Evolutionary conservation across 2,888 invertebrate genomes (phyloP).

Genomic region (Punctoribates punctum): DNA sequence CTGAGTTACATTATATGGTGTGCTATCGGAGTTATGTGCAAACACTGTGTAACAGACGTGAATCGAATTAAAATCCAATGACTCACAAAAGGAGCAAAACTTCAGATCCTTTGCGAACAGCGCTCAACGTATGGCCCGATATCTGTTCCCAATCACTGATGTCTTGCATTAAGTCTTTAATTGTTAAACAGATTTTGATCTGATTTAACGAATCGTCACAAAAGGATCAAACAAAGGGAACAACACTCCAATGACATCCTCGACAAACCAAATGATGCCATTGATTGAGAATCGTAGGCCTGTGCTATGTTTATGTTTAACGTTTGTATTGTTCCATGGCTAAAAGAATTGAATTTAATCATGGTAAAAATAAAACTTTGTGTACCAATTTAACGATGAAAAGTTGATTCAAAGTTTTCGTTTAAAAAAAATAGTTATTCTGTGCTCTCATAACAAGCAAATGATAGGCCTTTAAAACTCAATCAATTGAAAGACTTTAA

Average conservation of each 20-base stretch:
- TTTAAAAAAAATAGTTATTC: too few species aligned
- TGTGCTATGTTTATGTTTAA: too few species aligned
- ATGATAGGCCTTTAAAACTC: too few species aligned
- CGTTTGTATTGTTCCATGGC: background rate
- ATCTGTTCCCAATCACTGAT: background rate
- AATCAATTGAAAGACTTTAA: slow-evolving; percentile 25
- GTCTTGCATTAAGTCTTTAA: too few species aligned
- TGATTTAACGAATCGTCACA: background rate
- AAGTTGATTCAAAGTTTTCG: too few species aligned
- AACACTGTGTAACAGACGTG: slow-evolving; percentile 35
- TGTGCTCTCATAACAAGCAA: background rate
- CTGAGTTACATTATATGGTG: background rate
- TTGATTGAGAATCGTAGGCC: too few species aligned
- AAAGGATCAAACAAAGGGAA: too few species aligned
- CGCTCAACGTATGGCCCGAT: background rate
- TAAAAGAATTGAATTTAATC: too few species aligned
- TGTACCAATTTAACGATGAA: too few species aligned
- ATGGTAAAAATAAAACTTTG: too few species aligned
- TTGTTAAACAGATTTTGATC: background rate
- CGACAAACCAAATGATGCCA: too few species aligned
- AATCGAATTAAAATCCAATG: slow-evolving; percentile 19
- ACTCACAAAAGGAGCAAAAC: background rate
- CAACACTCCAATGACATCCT: too few species aligned
- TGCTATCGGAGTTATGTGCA: background rate
- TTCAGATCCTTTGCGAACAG: background rate